Percentiles rank a stretch among this genome's conserved stretches.
phyloP scores from a whole-genome alignment of 2,888 invertebrate species.

The Lasius platythorax region DNA sequence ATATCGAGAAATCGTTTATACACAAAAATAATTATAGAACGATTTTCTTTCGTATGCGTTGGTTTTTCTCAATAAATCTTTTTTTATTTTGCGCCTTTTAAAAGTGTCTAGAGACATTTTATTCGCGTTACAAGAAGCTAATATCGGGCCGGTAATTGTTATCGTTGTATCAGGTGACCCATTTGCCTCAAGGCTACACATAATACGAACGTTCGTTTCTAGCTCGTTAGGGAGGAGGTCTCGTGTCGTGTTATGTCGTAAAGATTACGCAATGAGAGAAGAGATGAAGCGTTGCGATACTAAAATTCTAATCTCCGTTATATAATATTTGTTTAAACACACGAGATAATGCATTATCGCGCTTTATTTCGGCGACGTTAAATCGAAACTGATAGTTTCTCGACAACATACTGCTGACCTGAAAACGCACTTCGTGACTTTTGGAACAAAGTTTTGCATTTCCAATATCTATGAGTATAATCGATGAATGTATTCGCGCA shows the following conservation, averaged over 20 bases:
- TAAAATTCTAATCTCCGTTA: constrained; percentile 43
- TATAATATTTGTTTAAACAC: constrained; percentile 50
- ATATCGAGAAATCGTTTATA: background rate
- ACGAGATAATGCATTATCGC: constrained; percentile 7
- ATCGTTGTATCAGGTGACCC: constrained; percentile 74
- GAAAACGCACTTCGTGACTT: constrained; percentile 2
- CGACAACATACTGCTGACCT: background rate
- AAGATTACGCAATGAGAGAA: constrained; percentile 48
- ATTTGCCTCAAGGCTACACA: constrained; percentile 73
- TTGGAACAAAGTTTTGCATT: constrained; percentile 9
- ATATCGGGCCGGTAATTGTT: constrained; percentile 72
- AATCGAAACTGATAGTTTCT: constrained; percentile 21
- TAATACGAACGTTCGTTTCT: constrained; percentile 43
- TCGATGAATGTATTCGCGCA: constrained; percentile 11
- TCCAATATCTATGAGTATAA: constrained; percentile 9
- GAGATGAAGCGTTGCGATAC: constrained; percentile 55
- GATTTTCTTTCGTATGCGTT: background rate
- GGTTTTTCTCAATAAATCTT: background rate
- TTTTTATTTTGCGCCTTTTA: constrained; percentile 17
- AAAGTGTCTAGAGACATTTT: constrained; percentile 50
- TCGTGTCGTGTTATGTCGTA: constrained; percentile 4
- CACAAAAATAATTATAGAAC: background rate
- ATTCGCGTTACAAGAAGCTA: constrained; percentile 54
- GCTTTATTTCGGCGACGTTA: constrained; percentile 13
- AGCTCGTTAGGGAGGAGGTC: constrained; percentile 36